Conservation (phyloP, 2,113 vertebrate species). For the Clarias magur region DNA sequence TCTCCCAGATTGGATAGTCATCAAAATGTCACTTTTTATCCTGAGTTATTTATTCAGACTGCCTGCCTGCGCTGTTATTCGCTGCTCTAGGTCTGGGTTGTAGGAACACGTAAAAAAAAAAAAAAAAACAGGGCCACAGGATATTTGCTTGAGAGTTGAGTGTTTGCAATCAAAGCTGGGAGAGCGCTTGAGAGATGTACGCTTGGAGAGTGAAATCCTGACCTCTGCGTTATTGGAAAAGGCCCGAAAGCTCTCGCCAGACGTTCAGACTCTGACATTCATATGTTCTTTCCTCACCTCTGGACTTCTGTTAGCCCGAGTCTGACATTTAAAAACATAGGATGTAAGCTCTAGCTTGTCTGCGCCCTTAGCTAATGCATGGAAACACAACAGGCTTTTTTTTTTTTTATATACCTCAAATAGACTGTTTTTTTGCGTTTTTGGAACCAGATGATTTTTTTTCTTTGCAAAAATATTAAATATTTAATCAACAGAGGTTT, state of each 20-base stretch:
- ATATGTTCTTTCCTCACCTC: slow-evolving; percentile 24
- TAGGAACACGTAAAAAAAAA: not conserved
- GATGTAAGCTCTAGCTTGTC: slow-evolving; percentile 2
- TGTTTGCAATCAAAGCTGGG: slow-evolving; percentile 37
- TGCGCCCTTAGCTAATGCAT: slow-evolving; percentile 22
- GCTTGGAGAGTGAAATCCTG: slow-evolving; percentile 39
- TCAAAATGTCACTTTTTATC: slow-evolving; percentile 46
- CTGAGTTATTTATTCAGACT: slow-evolving; percentile 27
- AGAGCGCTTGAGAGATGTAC: slow-evolving; percentile 36
- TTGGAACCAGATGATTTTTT: not conserved
- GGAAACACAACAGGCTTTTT: not conserved
- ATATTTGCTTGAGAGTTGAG: slow-evolving; percentile 44
- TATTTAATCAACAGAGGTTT: slow-evolving; percentile 8
- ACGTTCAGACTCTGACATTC: slow-evolving; percentile 22
- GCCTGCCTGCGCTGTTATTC: slow-evolving; percentile 20
- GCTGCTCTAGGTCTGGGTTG: slow-evolving; percentile 14
- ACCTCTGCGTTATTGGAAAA: slow-evolving; percentile 49
- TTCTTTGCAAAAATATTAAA: not conserved
- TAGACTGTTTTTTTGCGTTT: not conserved
- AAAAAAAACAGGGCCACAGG: not conserved
- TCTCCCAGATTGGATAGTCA: slow-evolving; percentile 46
- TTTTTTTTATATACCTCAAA: not conserved
- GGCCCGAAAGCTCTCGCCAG: slow-evolving; percentile 37
- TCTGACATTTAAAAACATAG: slow-evolving; percentile 48
- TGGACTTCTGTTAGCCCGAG: slow-evolving; percentile 18